phyloP scores from a whole-genome alignment of 2,113 vertebrate species.

The Tachysurus vachellii region DNA sequence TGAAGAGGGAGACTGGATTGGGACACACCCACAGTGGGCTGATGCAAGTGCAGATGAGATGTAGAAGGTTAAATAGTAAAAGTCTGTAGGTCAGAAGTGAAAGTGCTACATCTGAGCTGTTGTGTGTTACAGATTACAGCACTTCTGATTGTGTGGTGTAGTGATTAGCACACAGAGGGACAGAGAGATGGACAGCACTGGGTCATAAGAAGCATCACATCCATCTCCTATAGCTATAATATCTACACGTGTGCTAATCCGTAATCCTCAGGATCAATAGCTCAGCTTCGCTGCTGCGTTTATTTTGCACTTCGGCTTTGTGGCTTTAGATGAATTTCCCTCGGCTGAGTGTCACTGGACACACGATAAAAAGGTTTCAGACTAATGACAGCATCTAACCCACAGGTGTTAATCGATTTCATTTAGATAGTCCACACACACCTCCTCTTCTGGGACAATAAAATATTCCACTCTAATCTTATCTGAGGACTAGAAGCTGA shows the following conservation, averaged over 20 bases:
- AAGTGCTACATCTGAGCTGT: not conserved
- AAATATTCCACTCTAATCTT: slow-evolving; percentile 41
- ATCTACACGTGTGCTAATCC: slow-evolving; percentile 30
- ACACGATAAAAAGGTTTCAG: slow-evolving; percentile 30
- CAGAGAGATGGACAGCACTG: not conserved
- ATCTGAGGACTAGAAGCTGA: slow-evolving; percentile 17
- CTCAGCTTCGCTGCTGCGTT: not conserved
- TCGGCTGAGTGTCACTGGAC: not conserved
- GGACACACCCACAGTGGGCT: no score
- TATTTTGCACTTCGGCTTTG: not conserved
- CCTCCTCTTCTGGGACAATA: slow-evolving; percentile 32
- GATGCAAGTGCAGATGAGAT: not conserved
- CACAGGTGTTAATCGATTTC: slow-evolving; percentile 38
- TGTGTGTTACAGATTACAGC: not conserved
- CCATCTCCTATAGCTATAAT: slow-evolving; percentile 9
- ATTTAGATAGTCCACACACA: slow-evolving; percentile 45
- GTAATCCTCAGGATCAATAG: slow-evolving; percentile 32
- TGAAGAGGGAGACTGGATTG: no score
- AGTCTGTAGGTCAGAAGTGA: not conserved
- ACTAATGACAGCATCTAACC: slow-evolving; percentile 19
- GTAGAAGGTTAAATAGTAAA: not conserved
- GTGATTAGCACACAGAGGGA: not conserved
- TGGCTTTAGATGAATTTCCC: not conserved
- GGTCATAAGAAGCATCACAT: slow-evolving; percentile 1
- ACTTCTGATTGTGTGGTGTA: not conserved